Percentiles rank a stretch among this genome's conserved stretches.
phyloP scores from a whole-genome alignment of 2,113 vertebrate species.

The Odocoileus hemionus region DNA sequence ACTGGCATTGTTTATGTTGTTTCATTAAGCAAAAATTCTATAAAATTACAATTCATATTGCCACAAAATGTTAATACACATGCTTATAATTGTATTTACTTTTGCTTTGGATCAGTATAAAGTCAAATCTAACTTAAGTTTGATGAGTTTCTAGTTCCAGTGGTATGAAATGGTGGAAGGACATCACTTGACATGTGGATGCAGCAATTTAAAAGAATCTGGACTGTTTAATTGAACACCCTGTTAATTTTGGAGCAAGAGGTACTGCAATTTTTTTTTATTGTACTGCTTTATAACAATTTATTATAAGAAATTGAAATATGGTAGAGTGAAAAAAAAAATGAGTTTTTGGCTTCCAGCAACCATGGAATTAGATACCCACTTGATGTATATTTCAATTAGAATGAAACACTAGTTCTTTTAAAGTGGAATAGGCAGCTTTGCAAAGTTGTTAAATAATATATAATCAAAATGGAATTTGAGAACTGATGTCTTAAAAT shows the following conservation, averaged over 20 bases:
- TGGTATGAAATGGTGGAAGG: neutral
- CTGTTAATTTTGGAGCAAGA: neutral
- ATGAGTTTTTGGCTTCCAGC: neutral
- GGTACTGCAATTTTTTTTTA: neutral
- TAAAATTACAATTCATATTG: neutral
- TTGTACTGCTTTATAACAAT: neutral
- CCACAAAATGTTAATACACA: neutral
- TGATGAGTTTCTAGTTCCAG: neutral
- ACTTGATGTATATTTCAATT: neutral
- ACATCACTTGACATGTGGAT: neutral
- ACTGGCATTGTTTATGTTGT: neutral
- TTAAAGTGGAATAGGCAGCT: neutral
- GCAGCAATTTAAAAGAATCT: neutral
- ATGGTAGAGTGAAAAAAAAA: neutral
- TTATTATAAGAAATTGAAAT: neutral
- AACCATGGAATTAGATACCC: neutral
- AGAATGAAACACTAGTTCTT: neutral
- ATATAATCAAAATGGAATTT: neutral
- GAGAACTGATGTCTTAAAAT: neutral
- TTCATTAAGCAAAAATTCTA: neutral
- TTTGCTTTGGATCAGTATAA: neutral
- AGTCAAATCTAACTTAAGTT: neutral
- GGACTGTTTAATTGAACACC: rapidly evolving
- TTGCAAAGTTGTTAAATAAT: neutral
- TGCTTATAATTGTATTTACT: neutral